Evolutionary conservation across 53 echinoderm and acorn worm genomes (phyloP).

Genomic region (Temnopleurus reevesii): DNA sequence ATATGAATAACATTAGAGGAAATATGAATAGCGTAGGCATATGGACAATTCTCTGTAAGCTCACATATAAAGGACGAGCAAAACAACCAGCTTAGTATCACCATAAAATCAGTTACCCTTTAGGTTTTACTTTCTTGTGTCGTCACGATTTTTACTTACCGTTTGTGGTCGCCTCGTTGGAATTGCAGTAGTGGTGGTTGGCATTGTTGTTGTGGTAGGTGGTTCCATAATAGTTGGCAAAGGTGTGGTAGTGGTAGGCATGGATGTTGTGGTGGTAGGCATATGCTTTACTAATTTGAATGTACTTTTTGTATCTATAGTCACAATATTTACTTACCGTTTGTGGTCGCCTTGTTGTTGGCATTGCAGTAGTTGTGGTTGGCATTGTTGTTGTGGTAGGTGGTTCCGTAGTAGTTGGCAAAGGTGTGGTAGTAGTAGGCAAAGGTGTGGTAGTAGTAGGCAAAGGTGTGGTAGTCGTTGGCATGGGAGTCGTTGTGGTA

Average conservation of each 20-base stretch:
- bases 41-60: no score
- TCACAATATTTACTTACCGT: slow-evolving; percentile 30
- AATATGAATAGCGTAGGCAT: no score
- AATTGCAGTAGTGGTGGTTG: slow-evolving; percentile 2
- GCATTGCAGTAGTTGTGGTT: slow-evolving; percentile 14
- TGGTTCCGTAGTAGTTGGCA: background rate
- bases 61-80: no score
- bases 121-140: no score
- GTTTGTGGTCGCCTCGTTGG: background rate
- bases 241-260: slow-evolving; percentile 13
- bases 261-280: background rate
- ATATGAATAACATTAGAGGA: no score
- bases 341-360: no score
- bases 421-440: slow-evolving; percentile 13
- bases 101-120: no score
- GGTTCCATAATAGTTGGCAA: background rate
- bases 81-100: no score
- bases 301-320: no score
- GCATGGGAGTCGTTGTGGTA: background rate
- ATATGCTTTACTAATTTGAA: background rate
- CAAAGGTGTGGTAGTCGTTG: background rate
- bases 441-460: background rate
- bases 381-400: background rate
- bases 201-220: background rate
- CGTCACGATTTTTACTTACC: no score